These are phyloP conservation scores for Pteronura brasiliensis DNA, from an alignment of 2,113 vertebrate species.

Conservation along the genomic window DNA sequence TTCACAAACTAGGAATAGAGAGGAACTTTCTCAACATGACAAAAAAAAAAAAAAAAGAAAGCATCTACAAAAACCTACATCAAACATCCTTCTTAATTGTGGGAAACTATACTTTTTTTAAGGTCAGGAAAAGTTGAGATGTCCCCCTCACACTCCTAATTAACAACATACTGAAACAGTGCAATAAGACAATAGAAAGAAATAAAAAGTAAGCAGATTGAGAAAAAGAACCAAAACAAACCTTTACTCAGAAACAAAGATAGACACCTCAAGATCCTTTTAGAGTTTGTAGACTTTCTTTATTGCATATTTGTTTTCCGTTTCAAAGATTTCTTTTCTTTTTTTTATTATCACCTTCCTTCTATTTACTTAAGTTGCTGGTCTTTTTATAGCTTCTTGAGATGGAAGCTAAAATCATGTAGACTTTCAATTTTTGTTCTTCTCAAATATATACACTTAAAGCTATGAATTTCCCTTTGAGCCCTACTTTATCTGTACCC, in stretches of 20 bases:
- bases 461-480: not conserved
- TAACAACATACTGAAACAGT: not conserved
- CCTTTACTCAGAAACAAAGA: not conserved
- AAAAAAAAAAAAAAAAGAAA: not conserved
- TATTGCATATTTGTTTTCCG: not conserved
- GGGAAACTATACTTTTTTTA: not conserved
- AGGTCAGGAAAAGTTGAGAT: not conserved
- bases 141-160: not conserved
- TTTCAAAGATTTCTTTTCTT: not conserved
- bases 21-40: not conserved
- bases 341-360: not conserved
- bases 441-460: not conserved
- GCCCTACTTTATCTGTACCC: not conserved
- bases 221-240: not conserved
- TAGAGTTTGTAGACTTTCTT: not conserved
- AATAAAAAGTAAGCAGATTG: not conserved
- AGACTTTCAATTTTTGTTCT: not conserved
- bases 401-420: not conserved
- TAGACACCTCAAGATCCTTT: not conserved
- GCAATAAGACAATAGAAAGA: not conserved
- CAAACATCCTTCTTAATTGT: not conserved
- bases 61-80: not conserved
- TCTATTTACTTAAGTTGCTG: not conserved
- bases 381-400: not conserved
- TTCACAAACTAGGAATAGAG: not conserved